These are phyloP conservation scores for Vombatus ursinus DNA, from an alignment of 2,113 vertebrate species.

Conservation along the genomic window DNA sequence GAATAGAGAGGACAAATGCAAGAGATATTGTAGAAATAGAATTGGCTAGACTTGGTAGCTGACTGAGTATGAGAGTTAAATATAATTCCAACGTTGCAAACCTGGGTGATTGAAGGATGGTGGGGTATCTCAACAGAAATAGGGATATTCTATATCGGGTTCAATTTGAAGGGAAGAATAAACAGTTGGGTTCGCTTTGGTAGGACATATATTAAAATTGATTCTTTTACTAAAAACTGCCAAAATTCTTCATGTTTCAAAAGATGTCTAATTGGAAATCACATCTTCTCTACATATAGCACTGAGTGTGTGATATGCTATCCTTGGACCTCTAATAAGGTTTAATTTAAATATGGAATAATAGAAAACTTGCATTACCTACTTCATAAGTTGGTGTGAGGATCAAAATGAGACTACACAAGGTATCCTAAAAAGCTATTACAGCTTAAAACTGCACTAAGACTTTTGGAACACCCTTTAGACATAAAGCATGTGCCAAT, in stretches of 20 bases:
- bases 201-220: too few species aligned
- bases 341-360: neutral
- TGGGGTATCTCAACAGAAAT: too few species aligned
- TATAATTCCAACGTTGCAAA: too few species aligned
- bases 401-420: neutral
- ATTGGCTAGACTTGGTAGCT: too few species aligned
- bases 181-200: too few species aligned
- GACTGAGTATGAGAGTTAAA: too few species aligned
- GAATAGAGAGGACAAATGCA: too few species aligned
- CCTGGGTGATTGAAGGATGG: too few species aligned
- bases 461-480: neutral
- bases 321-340: neutral
- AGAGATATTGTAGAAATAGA: too few species aligned
- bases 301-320: neutral
- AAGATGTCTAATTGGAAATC: neutral
- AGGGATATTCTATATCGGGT: too few species aligned
- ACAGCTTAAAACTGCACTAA: neutral
- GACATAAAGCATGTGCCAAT: neutral
- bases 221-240: neutral
- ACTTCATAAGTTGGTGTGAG: neutral
- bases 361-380: neutral
- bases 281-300: neutral
- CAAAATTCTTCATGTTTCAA: neutral
- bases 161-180: too few species aligned
- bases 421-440: neutral